Evolutionary conservation across 2,797 vertebrate genomes (phyloP).

Genomic region (Brachyrhaphis roseni): DNA sequence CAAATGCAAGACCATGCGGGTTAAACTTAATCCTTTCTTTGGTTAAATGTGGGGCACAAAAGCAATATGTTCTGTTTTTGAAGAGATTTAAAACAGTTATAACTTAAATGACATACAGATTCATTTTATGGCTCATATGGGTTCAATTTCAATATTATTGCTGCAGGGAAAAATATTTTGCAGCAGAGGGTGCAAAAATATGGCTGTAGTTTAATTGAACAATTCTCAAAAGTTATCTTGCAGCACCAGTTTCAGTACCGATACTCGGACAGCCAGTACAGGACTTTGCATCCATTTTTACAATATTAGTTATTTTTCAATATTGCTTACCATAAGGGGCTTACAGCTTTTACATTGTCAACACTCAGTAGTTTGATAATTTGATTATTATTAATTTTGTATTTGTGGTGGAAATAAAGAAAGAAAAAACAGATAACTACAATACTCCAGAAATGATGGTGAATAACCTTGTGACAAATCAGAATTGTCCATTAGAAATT

Average conservation of each 20-base stretch:
- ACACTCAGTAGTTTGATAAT: not conserved
- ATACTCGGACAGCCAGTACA: not conserved
- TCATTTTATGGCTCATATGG: not conserved
- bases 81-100: not conserved
- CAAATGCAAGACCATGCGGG: not conserved
- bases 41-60: not conserved
- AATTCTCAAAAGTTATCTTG: not conserved
- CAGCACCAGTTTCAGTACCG: not conserved
- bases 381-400: not conserved
- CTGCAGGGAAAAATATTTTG: not conserved
- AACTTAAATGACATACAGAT: constrained; percentile 18
- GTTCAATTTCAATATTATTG: not conserved
- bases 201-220: not conserved
- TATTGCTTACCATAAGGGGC: not conserved
- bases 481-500: not conserved
- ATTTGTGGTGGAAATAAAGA: not conserved
- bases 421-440: not conserved
- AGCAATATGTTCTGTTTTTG: not conserved
- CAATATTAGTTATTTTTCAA: not conserved
- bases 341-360: not conserved
- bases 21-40: not conserved
- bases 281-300: not conserved
- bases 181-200: not conserved
- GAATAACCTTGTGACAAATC: not conserved
- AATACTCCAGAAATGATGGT: not conserved